phyloP scores from a whole-genome alignment of 2,888 invertebrate genomes.

The Phortica okadai region DNA sequence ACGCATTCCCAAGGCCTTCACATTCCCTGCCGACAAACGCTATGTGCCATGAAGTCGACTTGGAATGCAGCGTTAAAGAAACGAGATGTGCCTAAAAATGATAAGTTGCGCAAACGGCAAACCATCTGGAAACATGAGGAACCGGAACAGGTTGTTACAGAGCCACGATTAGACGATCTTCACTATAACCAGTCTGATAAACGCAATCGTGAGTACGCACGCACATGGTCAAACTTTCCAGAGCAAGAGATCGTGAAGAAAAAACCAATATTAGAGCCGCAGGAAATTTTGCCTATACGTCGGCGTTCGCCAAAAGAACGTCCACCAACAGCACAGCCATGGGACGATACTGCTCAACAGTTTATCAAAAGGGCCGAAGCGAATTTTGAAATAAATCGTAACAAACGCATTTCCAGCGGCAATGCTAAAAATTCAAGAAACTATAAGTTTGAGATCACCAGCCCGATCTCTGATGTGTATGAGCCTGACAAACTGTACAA shows the following conservation, averaged over 20 bases:
- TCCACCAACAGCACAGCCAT: constrained; percentile 26
- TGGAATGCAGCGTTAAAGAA: no score
- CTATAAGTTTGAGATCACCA: neutral
- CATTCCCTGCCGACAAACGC: no score
- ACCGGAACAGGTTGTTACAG: neutral
- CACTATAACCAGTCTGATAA: constrained; percentile 58
- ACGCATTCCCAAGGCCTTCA: no score
- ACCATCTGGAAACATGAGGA: constrained; percentile 53
- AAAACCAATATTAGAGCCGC: constrained; percentile 35
- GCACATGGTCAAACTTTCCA: constrained; percentile 68
- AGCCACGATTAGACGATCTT: constrained; percentile 56
- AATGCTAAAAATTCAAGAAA: no score
- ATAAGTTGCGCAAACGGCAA: no score
- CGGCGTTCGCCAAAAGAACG: constrained; percentile 23
- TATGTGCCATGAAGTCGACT: no score
- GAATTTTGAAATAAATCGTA: neutral
- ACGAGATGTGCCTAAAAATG: no score
- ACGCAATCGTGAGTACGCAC: constrained; percentile 55
- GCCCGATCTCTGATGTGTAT: neutral
- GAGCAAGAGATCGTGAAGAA: constrained; percentile 43
- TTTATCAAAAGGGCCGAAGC: neutral
- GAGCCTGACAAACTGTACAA: neutral
- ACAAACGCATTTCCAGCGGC: neutral
- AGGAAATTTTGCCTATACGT: constrained; percentile 38
- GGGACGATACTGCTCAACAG: neutral